A percentile compares a stretch with the other conserved stretches of the same genome.
These are phyloP conservation scores for Protaetia brevitarsis DNA, from an alignment of 1,140 invertebrate species.

Conservation along the genomic window DNA sequence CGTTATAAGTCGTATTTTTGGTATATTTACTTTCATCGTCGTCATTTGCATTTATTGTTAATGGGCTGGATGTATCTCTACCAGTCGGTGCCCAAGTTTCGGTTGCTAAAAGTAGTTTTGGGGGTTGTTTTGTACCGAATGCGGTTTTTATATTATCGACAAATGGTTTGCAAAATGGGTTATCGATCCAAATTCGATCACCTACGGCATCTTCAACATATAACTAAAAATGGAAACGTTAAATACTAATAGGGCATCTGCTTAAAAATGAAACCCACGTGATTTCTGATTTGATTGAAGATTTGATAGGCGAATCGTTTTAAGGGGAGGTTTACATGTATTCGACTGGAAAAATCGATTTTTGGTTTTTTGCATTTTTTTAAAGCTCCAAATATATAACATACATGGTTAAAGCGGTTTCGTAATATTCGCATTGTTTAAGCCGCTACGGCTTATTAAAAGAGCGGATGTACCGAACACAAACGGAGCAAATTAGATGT, in stretches of 20 bases:
- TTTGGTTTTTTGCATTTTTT: no score
- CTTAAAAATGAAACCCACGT: no score
- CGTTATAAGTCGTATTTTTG: not conserved
- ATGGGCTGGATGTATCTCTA: slow-evolving; percentile 53
- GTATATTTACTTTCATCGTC: slow-evolving; percentile 48
- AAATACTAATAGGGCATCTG: not conserved
- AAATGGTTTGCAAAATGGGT: slow-evolving; percentile 85
- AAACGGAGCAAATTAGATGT: no score
- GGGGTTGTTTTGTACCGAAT: slow-evolving; percentile 79
- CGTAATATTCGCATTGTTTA: no score
- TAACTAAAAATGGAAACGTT: slow-evolving; percentile 55
- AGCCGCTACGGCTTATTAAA: no score
- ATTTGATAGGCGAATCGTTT: no score
- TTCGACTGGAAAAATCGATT: no score
- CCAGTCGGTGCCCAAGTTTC: slow-evolving; percentile 55
- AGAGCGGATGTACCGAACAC: no score
- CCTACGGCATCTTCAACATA: slow-evolving; percentile 93
- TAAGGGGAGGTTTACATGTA: no score
- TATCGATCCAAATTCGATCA: slow-evolving; percentile 91
- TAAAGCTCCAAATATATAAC: no score
- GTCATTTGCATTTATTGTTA: slow-evolving; percentile 57
- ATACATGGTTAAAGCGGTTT: no score
- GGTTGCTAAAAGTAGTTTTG: slow-evolving; percentile 57
- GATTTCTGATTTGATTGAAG: no score
- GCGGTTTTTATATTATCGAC: slow-evolving; percentile 90